phyloP scores from a whole-genome alignment of 1,140 invertebrate species.

The Mylabris phalerata region DNA sequence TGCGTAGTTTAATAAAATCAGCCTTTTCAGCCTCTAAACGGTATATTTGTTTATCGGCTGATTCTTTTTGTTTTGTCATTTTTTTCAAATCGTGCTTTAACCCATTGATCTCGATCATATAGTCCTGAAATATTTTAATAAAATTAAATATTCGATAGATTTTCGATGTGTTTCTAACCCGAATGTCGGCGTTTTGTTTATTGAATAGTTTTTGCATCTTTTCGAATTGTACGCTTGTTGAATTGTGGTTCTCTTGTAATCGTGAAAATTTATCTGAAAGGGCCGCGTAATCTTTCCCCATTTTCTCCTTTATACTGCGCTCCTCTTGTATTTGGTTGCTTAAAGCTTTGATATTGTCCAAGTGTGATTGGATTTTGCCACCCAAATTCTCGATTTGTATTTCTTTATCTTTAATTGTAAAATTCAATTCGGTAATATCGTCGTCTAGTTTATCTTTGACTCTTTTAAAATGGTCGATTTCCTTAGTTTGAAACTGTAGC shows the following conservation, averaged over 20 bases:
- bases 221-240: slow-evolving; percentile 15
- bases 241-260: slow-evolving; percentile 38
- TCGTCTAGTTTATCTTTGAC: slow-evolving; percentile 31
- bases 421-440: slow-evolving; percentile 28
- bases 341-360: slow-evolving; percentile 35
- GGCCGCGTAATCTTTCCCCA: slow-evolving; percentile 37
- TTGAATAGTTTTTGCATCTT: slow-evolving; percentile 21
- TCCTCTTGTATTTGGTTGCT: slow-evolving; percentile 46
- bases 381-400: slow-evolving; percentile 30
- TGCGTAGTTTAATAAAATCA: slow-evolving; percentile 40
- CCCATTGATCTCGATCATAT: slow-evolving; percentile 13
- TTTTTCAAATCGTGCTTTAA: slow-evolving; percentile 33
- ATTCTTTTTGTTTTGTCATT: slow-evolving; percentile 29
- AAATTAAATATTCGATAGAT: slow-evolving; percentile 17
- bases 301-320: slow-evolving; percentile 38
- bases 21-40: slow-evolving; percentile 40
- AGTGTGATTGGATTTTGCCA: slow-evolving; percentile 39
- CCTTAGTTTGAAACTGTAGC: slow-evolving; percentile 11
- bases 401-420: slow-evolving; percentile 27
- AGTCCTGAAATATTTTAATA: not conserved
- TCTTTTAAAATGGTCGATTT: slow-evolving; percentile 25
- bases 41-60: slow-evolving; percentile 27
- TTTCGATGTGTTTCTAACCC: slow-evolving; percentile 19
- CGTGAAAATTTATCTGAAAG: slow-evolving; percentile 26
- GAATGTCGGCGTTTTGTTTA: slow-evolving; percentile 35